Evolutionary conservation across 2,888 invertebrate species (phyloP).

Genomic region (Caenorhabditis becei): DNA sequence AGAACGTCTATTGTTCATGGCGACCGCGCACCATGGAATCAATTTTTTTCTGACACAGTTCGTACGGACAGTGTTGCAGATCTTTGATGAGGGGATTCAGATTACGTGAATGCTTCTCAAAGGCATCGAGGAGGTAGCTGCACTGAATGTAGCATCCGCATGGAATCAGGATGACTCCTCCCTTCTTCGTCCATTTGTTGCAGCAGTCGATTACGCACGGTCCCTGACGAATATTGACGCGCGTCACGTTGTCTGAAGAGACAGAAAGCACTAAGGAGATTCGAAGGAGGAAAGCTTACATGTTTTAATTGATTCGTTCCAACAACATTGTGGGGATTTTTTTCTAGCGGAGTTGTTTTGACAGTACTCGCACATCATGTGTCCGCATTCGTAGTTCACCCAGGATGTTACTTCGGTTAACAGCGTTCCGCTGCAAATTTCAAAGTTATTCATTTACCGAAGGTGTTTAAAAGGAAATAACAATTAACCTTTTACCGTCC

Average conservation of each 20-base stretch:
- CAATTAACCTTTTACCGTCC: too few species aligned
- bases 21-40: too few species aligned
- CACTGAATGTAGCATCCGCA: conserved; percentile 18
- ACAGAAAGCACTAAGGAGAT: neutral
- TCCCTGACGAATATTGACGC: conserved; percentile 36
- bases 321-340: neutral
- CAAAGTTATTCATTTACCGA: too few species aligned
- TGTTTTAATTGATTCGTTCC: neutral
- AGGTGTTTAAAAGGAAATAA: too few species aligned
- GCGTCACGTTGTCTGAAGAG: neutral
- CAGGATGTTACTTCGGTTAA: too few species aligned
- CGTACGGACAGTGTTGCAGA: conserved; percentile 14
- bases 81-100: neutral
- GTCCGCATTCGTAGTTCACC: neutral
- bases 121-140: neutral
- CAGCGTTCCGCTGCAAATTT: too few species aligned
- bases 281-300: neutral
- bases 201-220: conserved; percentile 53
- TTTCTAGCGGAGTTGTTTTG: neutral
- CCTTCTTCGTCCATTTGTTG: neutral
- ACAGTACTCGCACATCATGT: neutral
- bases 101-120: neutral
- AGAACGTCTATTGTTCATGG: too few species aligned
- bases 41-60: conserved; percentile 18
- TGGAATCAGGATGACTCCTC: conserved; percentile 19